A percentile compares a stretch with the other conserved stretches of the same genome.
These are phyloP conservation scores for Melipona beecheii DNA, from an alignment of 2,888 invertebrate species.

Conservation along the genomic window DNA sequence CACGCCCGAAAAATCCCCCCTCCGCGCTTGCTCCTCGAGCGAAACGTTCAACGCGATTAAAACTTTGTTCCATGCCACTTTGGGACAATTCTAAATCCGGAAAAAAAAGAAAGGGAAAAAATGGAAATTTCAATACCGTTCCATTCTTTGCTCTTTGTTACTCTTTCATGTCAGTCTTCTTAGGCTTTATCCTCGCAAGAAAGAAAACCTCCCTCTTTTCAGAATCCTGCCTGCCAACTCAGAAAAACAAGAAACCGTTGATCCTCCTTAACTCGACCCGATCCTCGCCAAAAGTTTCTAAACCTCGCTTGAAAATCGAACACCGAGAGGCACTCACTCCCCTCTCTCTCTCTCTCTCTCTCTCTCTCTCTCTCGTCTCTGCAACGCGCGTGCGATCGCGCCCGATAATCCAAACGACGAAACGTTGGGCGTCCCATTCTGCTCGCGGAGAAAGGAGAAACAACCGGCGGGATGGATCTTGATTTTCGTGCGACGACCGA, in stretches of 20 bases:
- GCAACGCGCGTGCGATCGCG: background rate
- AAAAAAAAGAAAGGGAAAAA: no score
- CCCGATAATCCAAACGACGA: slow-evolving; percentile 33
- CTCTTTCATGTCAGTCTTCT: background rate
- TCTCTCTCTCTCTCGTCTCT: background rate
- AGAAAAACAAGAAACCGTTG: background rate
- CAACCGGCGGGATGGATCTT: slow-evolving; percentile 24
- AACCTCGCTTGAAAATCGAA: background rate
- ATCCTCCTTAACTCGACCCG: background rate
- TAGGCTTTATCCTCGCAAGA: background rate
- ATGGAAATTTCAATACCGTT: no score
- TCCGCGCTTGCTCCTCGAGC: no score
- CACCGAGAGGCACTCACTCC: background rate
- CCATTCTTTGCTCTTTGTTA: background rate
- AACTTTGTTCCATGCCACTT: no score
- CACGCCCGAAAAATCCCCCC: background rate
- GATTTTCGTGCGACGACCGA: slow-evolving; percentile 35
- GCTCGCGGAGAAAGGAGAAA: background rate
- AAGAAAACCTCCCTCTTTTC: background rate
- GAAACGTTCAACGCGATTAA: no score
- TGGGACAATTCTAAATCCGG: no score
- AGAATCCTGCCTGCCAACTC: background rate
- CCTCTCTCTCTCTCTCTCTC: background rate
- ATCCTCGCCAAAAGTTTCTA: background rate
- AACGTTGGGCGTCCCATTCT: background rate